A percentile compares a stretch with the other conserved stretches of the same genome.
These are phyloP conservation scores for Kuschelorhynchus macadamiae DNA, from an alignment of 2,888 invertebrate species.

Conservation along the genomic window DNA sequence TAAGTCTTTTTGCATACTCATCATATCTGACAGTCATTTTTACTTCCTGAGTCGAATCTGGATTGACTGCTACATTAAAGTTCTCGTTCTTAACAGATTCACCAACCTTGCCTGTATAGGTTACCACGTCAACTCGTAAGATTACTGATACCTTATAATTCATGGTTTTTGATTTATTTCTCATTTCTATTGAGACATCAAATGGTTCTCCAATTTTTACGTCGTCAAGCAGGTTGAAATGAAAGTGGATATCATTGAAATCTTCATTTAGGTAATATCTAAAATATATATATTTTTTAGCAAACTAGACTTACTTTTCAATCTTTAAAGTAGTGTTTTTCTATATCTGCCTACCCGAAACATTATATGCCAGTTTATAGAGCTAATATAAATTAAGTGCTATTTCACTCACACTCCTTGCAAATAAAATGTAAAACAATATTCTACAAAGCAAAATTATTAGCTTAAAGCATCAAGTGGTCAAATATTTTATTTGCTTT, in stretches of 20 bases:
- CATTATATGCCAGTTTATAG: no score
- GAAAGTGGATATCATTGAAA: constrained; percentile 89
- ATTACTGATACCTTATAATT: constrained; percentile 81
- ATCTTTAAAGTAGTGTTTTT: no score
- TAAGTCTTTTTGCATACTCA: constrained; percentile 82
- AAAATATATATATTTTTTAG: no score
- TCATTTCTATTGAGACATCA: constrained; percentile 79
- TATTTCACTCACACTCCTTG: no score
- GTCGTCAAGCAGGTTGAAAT: constrained; percentile 86
- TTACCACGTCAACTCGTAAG: constrained; percentile 83
- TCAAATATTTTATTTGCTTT: no score
- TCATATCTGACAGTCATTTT: constrained; percentile 81
- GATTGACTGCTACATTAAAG: constrained; percentile 76
- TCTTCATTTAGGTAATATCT: constrained; percentile 90
- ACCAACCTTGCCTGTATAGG: constrained; percentile 86
- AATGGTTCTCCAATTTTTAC: constrained; percentile 90
- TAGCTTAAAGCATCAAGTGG: no score
- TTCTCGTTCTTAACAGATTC: constrained; percentile 81
- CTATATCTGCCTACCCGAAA: no score
- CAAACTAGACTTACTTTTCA: no score
- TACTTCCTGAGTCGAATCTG: constrained; percentile 76
- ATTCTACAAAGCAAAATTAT: no score
- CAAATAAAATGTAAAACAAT: no score
- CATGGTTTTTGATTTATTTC: constrained; percentile 78
- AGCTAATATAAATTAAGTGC: no score